Evolutionary conservation across 2,113 vertebrate genomes (phyloP), one percentile per base, ranked within the genome.

Genomic region (Phyllostomus discolor): DNA sequence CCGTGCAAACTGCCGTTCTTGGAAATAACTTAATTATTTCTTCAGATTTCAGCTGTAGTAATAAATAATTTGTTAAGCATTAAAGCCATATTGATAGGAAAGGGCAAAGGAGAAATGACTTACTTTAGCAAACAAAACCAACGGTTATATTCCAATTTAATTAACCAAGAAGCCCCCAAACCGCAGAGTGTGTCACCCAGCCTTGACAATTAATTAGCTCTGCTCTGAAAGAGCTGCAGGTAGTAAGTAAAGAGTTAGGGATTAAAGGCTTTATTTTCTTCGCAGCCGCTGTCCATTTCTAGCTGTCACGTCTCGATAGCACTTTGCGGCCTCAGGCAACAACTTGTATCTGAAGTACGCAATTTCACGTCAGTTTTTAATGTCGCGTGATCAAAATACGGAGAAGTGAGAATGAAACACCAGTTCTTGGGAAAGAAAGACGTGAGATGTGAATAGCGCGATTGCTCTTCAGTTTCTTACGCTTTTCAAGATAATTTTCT

Each of bases 201-300:
- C 97, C 95, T 38, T 97, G 84, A 97, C 96, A 97, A 97, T 97
- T 95, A 98, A 97, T 98, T 98, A 69, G 11, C 83, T 97, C 92
- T 98, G 95, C 90, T 95, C 66, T 96, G 75, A 93, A 95, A 89
- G 95, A 90, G 94, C 76, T 96, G 86, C 54, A 95, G 84, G 88
- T 97, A 93, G 81, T 78, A 85, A 97, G 81, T 38, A 84, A 96
- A 97, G 95, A 89, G 22, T 64, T 95, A 4, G 12, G 90, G 90
- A 97, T 97, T 95, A 95, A 97, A 90, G 86, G 50, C 73, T 97
- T 97, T 95, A 10, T 15, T 28, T 78, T 46, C 88, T 88, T 35
- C 88, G 54, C 69, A 70, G 86, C 91, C 24, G 69, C 75, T 95
- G 64, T 48, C 85, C 94, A 33, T 91, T 96, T 72, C 9, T 95